These are phyloP conservation scores for Heliopora coerulea DNA, from an alignment of 92 coral and sea anemone species.

Conservation along the genomic window DNA sequence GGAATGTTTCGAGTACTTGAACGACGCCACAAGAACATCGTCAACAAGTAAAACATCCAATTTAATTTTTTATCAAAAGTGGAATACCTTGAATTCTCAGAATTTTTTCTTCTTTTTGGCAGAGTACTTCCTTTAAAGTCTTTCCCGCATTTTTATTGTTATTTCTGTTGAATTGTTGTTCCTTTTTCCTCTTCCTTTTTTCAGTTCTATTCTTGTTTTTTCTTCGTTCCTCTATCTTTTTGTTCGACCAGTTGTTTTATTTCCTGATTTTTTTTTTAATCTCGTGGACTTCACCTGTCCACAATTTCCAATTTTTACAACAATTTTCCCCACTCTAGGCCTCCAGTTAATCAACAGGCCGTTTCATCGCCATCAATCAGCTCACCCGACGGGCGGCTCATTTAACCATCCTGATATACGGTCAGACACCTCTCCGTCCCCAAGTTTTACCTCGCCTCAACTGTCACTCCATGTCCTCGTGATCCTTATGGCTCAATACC, in stretches of 20 bases:
- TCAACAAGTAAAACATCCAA: constrained; percentile 15
- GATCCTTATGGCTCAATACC: constrained; percentile 78
- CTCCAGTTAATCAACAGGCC: constrained; percentile 12
- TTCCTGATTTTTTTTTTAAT: too few species aligned
- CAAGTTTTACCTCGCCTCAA: constrained; percentile 16
- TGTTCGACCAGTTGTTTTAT: too few species aligned
- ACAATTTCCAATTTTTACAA: neutral
- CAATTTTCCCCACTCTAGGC: neutral
- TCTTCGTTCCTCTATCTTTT: too few species aligned
- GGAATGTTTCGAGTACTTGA: constrained; percentile 72
- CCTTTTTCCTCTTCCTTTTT: too few species aligned
- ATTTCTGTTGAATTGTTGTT: too few species aligned
- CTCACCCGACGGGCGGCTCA: constrained; percentile 64
- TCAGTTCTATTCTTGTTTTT: too few species aligned
- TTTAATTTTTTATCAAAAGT: too few species aligned
- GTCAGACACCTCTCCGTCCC: constrained; percentile 13
- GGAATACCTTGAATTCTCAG: too few species aligned
- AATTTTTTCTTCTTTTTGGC: too few species aligned
- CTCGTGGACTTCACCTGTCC: too few species aligned
- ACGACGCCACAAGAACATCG: neutral
- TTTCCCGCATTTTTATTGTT: too few species aligned
- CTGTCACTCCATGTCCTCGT: constrained; percentile 30
- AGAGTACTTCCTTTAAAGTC: too few species aligned
- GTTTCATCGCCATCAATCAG: constrained; percentile 2
- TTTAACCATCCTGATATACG: constrained; percentile 35